These are phyloP conservation scores for Fulmarus glacialis DNA, from an alignment of 2,113 vertebrate genomes.

Conservation along the genomic window DNA sequence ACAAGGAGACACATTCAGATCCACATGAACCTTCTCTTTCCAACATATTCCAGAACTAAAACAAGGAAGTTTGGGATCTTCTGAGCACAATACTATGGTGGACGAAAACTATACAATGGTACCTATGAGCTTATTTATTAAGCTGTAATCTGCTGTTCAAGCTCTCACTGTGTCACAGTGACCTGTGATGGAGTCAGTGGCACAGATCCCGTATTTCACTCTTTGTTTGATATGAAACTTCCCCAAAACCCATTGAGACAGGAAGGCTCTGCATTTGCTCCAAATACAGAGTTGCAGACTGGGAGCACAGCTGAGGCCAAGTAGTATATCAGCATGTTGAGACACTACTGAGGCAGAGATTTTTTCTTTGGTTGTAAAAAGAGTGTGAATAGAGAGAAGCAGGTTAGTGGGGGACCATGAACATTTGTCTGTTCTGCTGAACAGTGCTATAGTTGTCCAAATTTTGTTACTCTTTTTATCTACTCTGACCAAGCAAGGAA, in stretches of 20 bases:
- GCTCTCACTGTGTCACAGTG: neutral
- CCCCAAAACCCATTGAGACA: neutral
- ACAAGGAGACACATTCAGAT: neutral
- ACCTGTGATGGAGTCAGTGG: neutral
- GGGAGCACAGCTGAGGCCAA: neutral
- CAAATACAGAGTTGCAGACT: neutral
- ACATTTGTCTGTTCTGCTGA: neutral
- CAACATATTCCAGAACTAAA: neutral
- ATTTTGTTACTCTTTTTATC: neutral
- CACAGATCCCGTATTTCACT: neutral
- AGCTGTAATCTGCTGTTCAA: neutral
- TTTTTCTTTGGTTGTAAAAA: neutral
- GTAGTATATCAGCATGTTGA: neutral
- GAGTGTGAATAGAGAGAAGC: neutral
- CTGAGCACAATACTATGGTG: neutral
- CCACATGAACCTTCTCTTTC: neutral
- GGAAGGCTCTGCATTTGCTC: fast-evolving
- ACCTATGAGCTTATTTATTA: neutral
- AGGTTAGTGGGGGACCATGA: neutral
- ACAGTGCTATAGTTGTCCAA: neutral
- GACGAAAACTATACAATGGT: neutral
- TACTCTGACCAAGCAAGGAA: neutral
- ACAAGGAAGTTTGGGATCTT: neutral
- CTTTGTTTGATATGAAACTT: neutral
- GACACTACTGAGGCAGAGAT: neutral